phyloP scores from a whole-genome alignment of 2,888 invertebrate genomes.

The Phragmatobia fuliginosa region DNA sequence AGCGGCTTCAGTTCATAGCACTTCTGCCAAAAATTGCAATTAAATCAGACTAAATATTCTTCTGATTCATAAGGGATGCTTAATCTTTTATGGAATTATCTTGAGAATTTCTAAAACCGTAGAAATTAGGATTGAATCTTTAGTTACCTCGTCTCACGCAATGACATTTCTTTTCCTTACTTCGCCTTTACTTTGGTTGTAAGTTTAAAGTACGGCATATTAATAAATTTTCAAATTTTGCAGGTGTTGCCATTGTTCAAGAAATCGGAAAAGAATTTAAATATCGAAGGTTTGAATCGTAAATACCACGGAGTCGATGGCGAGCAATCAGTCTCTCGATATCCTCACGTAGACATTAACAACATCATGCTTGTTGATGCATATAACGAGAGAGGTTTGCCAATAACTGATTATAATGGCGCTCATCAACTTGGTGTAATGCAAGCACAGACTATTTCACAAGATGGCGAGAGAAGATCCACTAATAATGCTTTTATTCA shows the following conservation, averaged over 20 bases:
- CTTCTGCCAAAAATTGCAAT: too few relatives aligned
- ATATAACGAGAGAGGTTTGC: conserved; percentile 87
- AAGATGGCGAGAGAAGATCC: conserved; percentile 86
- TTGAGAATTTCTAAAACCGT: too few relatives aligned
- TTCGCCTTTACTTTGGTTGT: neutral
- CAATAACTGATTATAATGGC: conserved; percentile 85
- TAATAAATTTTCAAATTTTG: neutral
- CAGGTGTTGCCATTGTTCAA: conserved; percentile 73
- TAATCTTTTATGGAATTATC: neutral
- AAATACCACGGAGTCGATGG: conserved; percentile 87
- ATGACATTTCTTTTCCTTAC: neutral
- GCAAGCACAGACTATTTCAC: conserved; percentile 85
- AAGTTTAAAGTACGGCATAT: too few relatives aligned
- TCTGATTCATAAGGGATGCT: too few relatives aligned
- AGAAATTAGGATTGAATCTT: neutral
- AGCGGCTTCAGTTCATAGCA: too few relatives aligned
- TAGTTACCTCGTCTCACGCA: too few relatives aligned
- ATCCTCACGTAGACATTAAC: conserved; percentile 87
- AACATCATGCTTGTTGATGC: conserved; percentile 84
- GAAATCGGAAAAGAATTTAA: conserved; percentile 87
- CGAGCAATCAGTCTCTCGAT: conserved; percentile 86
- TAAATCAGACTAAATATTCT: too few relatives aligned
- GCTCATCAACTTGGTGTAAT: conserved; percentile 85
- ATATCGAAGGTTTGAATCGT: conserved; percentile 78
- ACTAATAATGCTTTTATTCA: conserved; percentile 89